A percentile compares a stretch with the other conserved stretches of the same genome.
Evolutionary conservation across 2,797 vertebrate genomes (phyloP).

Genomic region (Petrocephalus schoutedeni): DNA sequence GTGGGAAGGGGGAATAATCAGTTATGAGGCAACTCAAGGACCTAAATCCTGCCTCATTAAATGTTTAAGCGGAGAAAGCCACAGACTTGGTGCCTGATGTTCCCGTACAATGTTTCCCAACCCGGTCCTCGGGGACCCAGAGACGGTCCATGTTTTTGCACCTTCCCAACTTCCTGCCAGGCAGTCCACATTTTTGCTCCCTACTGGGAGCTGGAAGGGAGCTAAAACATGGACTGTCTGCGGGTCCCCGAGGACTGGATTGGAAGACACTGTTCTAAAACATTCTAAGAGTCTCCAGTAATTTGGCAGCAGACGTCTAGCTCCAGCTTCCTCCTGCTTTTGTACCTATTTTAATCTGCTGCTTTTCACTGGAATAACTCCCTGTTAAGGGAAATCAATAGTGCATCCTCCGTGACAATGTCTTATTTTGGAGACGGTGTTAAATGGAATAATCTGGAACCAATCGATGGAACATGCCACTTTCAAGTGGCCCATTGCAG

Average conservation of each 20-base stretch:
- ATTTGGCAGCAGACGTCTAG: neutral
- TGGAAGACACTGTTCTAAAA: neutral
- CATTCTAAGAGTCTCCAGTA: neutral
- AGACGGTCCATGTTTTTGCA: neutral
- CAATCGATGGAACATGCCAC: conserved; percentile 50
- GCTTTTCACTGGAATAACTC: conserved; percentile 36
- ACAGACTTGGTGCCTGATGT: neutral
- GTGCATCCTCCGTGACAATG: conserved; percentile 53
- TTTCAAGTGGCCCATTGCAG: conserved; percentile 8
- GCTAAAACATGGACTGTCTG: neutral
- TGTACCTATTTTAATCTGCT: conserved; percentile 35
- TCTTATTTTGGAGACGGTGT: conserved; percentile 54
- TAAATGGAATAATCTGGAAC: conserved; percentile 64
- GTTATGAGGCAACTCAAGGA: neutral
- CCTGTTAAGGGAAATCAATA: conserved; percentile 63
- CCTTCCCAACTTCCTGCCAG: neutral
- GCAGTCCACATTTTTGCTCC: neutral
- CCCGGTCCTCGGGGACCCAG: neutral
- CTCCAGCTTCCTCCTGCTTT: neutral
- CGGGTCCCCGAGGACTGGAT: neutral
- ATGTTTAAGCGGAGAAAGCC: neutral
- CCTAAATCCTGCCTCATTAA: neutral
- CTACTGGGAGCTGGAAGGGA: neutral
- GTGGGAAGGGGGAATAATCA: neutral
- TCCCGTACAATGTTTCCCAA: neutral